Base-by-base conservation (phyloP, 2,888 invertebrate species). In the Corythucha ciliata region DNA sequence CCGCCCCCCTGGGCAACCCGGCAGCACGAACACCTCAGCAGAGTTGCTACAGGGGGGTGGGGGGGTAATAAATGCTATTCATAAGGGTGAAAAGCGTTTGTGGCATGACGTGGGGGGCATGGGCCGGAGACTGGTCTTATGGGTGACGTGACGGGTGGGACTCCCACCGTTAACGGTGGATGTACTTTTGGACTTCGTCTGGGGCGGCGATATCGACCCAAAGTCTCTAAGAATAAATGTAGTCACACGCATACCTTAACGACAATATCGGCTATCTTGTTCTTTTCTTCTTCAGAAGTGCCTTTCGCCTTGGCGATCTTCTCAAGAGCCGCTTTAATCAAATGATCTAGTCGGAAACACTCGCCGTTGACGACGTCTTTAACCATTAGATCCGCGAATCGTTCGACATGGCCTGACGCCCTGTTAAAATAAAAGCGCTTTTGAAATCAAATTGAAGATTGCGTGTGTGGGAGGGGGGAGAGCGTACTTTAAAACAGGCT, bases 371-470 rank as follows among this genome's bases (percentile, higher is more conserved):
- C 87, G 0, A 81, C 64, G 73, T 99, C 98, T 69, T 98, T 99
- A 1, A 97, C 96, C 98, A 99, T 99, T 53, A 92, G 79, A 73
- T 99, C 98, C 41, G 97, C 94, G 74, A 99, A 99, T 52, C 97
- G 77, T 64, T 98, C 98, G 1, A 98, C 97, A 70, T 99, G 98
- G 0, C 98, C 98, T 5, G 97, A 98, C 16, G 98, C 94, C 66
- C 80, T 81, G 65, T 39, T 56, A 36, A 36, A 2, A 48, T 16
- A 50, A n/a, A 29, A 29, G 8, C n/a, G 22, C 18, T 40, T 40
- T 40, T 40, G 14, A 14, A 37, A 37, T 12, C 37, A 14, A 8
- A 12, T 37, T 8, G 29, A 29, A 10, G 12, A 29, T 12, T 8
- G 12, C 29, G 12, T 10, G 29, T 29, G 29, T 29, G 29, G 10